phyloP scores from a whole-genome alignment of 2,113 vertebrate genomes.

The Saguinus imperator region DNA sequence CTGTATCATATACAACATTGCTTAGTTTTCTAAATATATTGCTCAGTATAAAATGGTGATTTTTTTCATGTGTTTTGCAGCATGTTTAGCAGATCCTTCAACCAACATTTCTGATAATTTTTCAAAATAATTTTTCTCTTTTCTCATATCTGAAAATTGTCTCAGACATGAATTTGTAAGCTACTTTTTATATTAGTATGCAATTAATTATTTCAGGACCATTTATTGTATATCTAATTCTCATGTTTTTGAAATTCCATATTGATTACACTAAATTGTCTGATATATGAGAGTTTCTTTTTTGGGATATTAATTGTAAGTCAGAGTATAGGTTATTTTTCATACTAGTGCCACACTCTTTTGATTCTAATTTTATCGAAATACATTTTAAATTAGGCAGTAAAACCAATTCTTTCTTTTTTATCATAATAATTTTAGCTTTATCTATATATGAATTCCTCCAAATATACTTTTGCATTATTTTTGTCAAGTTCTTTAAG shows the following conservation, averaged over 20 bases:
- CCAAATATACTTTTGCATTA: neutral
- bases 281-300: neutral
- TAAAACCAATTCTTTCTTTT: neutral
- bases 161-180: neutral
- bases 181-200: neutral
- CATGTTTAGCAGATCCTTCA: neutral
- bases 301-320: neutral
- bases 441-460: neutral
- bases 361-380: neutral
- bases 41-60: neutral
- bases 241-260: neutral
- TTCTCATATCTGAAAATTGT: neutral
- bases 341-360: neutral
- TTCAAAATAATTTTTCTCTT: neutral
- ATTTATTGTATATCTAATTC: neutral
- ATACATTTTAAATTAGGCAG: neutral
- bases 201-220: neutral
- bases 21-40: neutral
- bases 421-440: neutral
- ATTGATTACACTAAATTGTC: neutral
- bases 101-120: neutral
- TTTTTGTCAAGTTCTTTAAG: neutral
- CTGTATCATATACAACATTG: neutral
- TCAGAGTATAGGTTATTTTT: neutral
- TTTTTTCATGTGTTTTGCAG: neutral